A percentile compares a stretch with the other conserved stretches of the same genome.
These are phyloP conservation scores for Cynoglossus semilaevis DNA, from an alignment of 2,113 vertebrate species.

Conservation along the genomic window DNA sequence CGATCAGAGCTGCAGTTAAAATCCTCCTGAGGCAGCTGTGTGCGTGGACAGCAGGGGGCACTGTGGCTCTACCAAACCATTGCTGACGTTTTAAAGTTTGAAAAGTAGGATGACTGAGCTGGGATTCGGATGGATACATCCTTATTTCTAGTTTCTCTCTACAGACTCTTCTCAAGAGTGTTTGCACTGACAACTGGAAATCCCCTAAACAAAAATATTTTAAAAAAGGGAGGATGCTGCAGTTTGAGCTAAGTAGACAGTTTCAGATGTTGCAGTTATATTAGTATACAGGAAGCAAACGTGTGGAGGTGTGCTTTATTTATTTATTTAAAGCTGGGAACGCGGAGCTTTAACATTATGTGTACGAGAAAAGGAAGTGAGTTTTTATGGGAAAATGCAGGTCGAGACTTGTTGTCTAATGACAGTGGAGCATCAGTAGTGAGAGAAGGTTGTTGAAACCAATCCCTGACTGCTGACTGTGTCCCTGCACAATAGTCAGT, in stretches of 20 bases:
- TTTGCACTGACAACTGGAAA: constrained; percentile 69
- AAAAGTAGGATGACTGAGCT: constrained; percentile 42
- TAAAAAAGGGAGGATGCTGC: neutral
- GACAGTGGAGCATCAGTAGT: constrained; percentile 28
- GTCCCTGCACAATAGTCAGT: constrained; percentile 48
- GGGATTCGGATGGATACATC: constrained; percentile 60
- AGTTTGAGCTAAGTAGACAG: constrained; percentile 9
- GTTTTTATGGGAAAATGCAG: constrained; percentile 29
- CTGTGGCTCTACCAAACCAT: constrained; percentile 75
- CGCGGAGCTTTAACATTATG: constrained; percentile 7
- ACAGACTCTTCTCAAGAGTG: constrained; percentile 59
- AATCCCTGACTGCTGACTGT: constrained; percentile 42
- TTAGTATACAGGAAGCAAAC: constrained; percentile 2
- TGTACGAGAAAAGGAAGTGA: constrained; percentile 19
- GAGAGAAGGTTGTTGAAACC: constrained; percentile 46
- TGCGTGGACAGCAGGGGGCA: constrained; percentile 81
- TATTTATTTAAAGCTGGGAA: neutral
- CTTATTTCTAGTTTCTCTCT: constrained; percentile 25
- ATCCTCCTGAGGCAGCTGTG: neutral
- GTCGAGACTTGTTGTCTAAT: constrained; percentile 29
- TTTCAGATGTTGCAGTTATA: constrained; percentile 16
- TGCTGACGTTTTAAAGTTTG: constrained; percentile 16
- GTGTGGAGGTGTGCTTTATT: neutral
- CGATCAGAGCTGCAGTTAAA: constrained; percentile 2
- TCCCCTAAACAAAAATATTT: constrained; percentile 37